Evolutionary conservation across 2,888 invertebrate species (phyloP).

Genomic region (Nesidiocoris tenuis): DNA sequence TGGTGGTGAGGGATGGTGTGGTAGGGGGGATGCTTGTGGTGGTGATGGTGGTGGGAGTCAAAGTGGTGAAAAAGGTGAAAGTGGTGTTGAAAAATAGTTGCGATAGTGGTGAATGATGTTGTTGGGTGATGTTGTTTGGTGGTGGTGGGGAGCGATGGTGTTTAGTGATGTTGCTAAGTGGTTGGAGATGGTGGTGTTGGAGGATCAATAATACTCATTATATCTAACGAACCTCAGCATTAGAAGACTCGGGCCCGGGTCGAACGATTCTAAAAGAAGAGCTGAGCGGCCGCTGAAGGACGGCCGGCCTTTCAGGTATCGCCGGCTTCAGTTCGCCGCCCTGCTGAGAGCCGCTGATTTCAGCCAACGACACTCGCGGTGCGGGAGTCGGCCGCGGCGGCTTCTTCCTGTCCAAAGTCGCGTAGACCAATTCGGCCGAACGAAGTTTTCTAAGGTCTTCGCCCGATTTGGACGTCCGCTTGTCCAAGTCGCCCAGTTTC

Average conservation of each 20-base stretch:
- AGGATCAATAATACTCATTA: too few relatives aligned
- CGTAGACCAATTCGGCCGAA: constrained; percentile 42
- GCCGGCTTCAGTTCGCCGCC: constrained; percentile 65
- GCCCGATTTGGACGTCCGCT: constrained; percentile 46
- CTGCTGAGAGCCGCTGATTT: constrained; percentile 24
- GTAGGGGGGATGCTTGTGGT: too few relatives aligned
- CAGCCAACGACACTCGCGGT: constrained; percentile 55
- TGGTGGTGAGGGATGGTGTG: too few relatives aligned
- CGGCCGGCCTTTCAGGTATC: constrained; percentile 76
- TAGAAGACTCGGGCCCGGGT: constrained; percentile 47
- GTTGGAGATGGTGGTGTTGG: too few relatives aligned
- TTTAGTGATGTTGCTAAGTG: background rate
- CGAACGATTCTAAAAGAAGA: constrained; percentile 57
- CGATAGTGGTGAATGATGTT: too few relatives aligned
- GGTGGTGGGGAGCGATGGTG: too few relatives aligned
- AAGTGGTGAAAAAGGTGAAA: too few relatives aligned
- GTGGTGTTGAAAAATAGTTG: too few relatives aligned
- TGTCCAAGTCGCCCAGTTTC: constrained; percentile 38
- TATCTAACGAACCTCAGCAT: constrained; percentile 15
- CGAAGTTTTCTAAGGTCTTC: constrained; percentile 44
- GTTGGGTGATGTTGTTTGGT: too few relatives aligned
- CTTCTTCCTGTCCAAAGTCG: constrained; percentile 52
- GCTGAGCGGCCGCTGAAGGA: constrained; percentile 60
- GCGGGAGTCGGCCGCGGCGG: constrained; percentile 60
- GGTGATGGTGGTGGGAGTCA: too few relatives aligned